Evolutionary conservation across 2,113 vertebrate genomes (phyloP).

Genomic region (Phyllostomus hastatus): DNA sequence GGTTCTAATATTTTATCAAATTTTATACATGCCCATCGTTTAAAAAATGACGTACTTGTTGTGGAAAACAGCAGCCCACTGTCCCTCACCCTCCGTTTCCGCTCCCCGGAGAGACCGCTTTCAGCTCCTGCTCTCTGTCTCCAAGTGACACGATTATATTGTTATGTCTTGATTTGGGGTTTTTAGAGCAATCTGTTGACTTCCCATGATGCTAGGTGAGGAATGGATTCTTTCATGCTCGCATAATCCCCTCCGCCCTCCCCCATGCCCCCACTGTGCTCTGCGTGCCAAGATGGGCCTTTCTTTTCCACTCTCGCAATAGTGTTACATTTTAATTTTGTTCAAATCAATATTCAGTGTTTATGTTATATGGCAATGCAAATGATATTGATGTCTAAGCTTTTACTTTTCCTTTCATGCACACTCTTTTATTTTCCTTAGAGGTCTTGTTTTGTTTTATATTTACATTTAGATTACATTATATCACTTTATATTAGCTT

Average conservation of each 20-base stretch:
- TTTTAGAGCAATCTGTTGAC: neutral
- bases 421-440: constrained; percentile 23
- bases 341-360: constrained; percentile 56
- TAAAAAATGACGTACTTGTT: neutral
- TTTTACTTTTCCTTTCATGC: constrained; percentile 43
- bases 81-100: neutral
- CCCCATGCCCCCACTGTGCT: neutral
- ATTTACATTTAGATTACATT: constrained; percentile 65
- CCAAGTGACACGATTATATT: neutral
- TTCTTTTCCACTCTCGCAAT: neutral
- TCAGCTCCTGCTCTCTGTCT: neutral
- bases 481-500: constrained; percentile 47
- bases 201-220: neutral
- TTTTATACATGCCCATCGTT: neutral
- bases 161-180: neutral
- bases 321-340: constrained; percentile 47
- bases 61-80: neutral
- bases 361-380: constrained; percentile 39
- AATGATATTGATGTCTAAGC: constrained; percentile 53
- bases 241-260: accelerated
- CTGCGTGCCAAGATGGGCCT: neutral
- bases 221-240: neutral
- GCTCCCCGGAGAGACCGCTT: neutral
- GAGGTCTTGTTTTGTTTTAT: constrained; percentile 51
- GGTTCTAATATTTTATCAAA: neutral